phyloP scores from a whole-genome alignment of 2,113 vertebrate species.

The Hystrix cristata region DNA sequence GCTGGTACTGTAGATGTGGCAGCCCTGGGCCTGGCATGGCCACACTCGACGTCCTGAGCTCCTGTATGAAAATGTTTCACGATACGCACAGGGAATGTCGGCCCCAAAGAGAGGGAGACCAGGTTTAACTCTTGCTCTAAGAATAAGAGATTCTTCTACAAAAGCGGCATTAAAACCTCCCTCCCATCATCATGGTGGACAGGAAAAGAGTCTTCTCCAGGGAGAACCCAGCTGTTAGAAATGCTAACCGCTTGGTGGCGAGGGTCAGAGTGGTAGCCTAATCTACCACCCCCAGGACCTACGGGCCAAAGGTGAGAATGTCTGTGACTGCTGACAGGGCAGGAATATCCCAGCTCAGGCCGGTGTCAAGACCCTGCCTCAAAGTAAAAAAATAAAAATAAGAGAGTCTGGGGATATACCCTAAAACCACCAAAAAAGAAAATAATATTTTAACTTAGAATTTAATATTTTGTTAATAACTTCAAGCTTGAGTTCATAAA shows the following conservation, averaged over 20 bases:
- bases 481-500: slow-evolving; percentile 15
- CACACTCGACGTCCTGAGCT: not conserved
- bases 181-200: not conserved
- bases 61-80: not conserved
- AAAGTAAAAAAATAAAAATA: not conserved
- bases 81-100: not conserved
- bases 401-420: not conserved
- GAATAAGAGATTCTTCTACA: not conserved
- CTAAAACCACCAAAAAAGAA: not conserved
- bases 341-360: not conserved
- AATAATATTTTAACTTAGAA: not conserved
- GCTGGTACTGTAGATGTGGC: not conserved
- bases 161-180: not conserved
- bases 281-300: not conserved
- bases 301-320: not conserved
- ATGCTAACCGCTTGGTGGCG: not conserved
- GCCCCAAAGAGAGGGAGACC: not conserved
- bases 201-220: not conserved
- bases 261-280: not conserved
- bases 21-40: not conserved
- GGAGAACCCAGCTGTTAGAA: not conserved
- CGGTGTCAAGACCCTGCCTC: not conserved
- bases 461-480: not conserved
- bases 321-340: not conserved
- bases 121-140: slow-evolving; percentile 8